Percentiles rank a stretch among this genome's conserved stretches.
phyloP scores from a whole-genome alignment of 2,113 vertebrate genomes.

The Misgurnus anguillicaudatus region DNA sequence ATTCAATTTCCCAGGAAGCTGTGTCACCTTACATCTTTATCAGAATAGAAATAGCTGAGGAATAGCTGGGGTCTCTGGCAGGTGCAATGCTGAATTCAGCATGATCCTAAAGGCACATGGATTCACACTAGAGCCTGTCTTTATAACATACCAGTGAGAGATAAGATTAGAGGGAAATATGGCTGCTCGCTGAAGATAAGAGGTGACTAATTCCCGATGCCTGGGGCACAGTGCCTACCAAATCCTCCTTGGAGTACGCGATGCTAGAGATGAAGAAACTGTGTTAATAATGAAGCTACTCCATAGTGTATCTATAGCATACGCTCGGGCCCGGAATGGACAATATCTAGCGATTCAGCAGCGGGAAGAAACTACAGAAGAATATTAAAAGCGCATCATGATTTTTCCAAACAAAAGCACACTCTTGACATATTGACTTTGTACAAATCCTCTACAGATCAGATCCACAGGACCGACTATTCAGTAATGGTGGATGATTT shows the following conservation, averaged over 20 bases:
- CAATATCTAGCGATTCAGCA: background rate
- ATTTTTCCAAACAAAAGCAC: background rate
- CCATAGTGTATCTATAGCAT: background rate
- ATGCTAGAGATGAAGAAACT: background rate
- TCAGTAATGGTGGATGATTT: no score
- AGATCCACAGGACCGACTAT: no score
- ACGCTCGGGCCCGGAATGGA: background rate
- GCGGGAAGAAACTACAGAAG: background rate
- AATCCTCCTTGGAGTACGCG: conserved; percentile 51
- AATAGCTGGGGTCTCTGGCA: background rate
- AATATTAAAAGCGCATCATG: background rate
- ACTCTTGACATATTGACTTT: background rate
- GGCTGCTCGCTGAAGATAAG: conserved; percentile 70
- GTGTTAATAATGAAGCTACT: conserved; percentile 26
- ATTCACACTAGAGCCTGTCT: conserved; percentile 35
- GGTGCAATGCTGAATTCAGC: conserved; percentile 27
- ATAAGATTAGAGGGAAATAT: conserved; percentile 62
- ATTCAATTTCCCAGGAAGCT: background rate
- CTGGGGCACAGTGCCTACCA: conserved; percentile 55
- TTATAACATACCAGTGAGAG: conserved; percentile 52
- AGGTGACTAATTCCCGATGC: conserved; percentile 57
- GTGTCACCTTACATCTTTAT: conserved; percentile 6
- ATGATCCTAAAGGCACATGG: conserved; percentile 29
- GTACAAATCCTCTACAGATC: background rate
- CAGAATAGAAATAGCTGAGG: no score